A percentile compares a stretch with the other conserved stretches of the same genome.
These are phyloP conservation scores for Silurus glanis DNA, from an alignment of 2,113 vertebrate species.

Conservation along the genomic window DNA sequence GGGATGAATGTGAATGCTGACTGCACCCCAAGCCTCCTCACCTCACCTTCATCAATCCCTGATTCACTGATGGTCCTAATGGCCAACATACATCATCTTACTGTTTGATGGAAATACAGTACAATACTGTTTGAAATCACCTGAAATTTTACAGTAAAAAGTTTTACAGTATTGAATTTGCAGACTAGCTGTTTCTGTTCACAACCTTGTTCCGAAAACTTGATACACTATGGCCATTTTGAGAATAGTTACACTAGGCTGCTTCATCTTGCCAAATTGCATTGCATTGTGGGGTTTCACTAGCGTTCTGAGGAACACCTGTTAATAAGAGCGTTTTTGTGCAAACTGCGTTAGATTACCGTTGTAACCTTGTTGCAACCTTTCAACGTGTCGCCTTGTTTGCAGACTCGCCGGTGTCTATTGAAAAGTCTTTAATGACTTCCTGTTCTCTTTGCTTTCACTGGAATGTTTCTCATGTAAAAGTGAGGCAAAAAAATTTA, in stretches of 20 bases:
- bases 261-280: background rate
- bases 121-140: too few species aligned
- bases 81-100: too few species aligned
- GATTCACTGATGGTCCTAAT: too few species aligned
- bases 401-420: background rate
- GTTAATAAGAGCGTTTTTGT: background rate
- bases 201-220: background rate
- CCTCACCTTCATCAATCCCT: too few species aligned
- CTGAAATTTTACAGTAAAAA: too few species aligned
- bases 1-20: too few species aligned
- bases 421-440: background rate
- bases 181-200: too few species aligned
- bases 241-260: background rate
- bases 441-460: background rate
- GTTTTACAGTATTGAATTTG: too few species aligned
- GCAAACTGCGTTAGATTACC: background rate
- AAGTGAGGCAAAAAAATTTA: background rate
- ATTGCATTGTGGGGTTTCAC: background rate
- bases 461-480: background rate
- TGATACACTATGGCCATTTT: background rate
- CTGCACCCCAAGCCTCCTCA: too few species aligned
- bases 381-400: background rate
- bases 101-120: too few species aligned
- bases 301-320: background rate
- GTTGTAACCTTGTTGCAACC: background rate